phyloP scores from a whole-genome alignment of 2,113 vertebrate species.

The Cricetomys ansorgei region DNA sequence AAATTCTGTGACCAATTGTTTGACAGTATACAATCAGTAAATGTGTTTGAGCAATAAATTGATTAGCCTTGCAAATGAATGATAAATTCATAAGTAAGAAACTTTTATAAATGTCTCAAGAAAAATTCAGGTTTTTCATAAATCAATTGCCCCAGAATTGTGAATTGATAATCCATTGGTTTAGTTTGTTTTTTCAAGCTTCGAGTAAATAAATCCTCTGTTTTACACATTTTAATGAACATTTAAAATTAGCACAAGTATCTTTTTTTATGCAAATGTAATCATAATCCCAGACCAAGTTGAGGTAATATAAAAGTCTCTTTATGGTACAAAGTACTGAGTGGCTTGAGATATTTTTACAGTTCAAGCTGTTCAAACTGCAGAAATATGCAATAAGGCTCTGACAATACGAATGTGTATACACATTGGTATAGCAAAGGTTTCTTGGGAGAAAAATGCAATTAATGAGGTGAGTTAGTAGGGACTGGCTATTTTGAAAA shows the following conservation, averaged over 20 bases:
- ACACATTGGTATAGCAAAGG: background rate
- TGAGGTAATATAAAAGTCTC: constrained; percentile 2
- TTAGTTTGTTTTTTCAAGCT: background rate
- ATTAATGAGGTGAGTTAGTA: background rate
- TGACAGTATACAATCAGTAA: background rate
- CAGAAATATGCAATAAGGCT: background rate
- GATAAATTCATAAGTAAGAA: constrained; percentile 4
- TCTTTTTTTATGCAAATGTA: constrained; percentile 51
- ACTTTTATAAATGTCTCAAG: constrained; percentile 8
- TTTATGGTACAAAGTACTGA: background rate
- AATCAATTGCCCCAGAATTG: background rate
- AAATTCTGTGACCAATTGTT: background rate
- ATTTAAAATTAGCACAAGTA: background rate
- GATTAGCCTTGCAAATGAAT: constrained; percentile 15
- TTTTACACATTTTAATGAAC: constrained; percentile 29
- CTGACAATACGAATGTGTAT: background rate
- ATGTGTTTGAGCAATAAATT: background rate
- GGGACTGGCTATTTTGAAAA: background rate
- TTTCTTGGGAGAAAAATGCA: background rate
- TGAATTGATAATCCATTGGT: background rate
- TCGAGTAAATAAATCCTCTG: constrained; percentile 35
- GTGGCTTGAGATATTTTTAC: background rate
- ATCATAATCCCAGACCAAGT: background rate
- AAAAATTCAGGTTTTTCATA: constrained; percentile 28
- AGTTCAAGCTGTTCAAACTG: constrained; percentile 36